A percentile compares a stretch with the other conserved stretches of the same genome.
phyloP scores from a whole-genome alignment of 1,140 invertebrate species.

The Colletes gigas region DNA sequence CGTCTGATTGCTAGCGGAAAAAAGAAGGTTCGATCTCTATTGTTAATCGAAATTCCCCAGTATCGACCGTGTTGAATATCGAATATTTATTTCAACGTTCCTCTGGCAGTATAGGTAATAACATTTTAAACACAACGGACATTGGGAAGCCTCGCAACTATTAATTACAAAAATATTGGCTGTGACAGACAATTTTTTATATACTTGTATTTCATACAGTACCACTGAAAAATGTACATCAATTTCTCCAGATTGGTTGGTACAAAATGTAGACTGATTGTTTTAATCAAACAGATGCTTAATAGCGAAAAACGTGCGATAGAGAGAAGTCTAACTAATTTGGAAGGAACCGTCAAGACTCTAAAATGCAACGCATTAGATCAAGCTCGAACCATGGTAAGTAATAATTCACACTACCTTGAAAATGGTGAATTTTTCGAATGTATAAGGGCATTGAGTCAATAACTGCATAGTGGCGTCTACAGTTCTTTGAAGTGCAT shows the following conservation, averaged over 20 bases:
- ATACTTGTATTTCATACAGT: constrained; percentile 42
- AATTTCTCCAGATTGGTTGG: background rate
- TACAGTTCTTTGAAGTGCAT: background rate
- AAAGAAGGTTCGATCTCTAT: background rate
- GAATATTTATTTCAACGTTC: background rate
- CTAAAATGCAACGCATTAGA: constrained; percentile 65
- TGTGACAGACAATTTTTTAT: background rate
- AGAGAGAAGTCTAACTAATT: constrained; percentile 67
- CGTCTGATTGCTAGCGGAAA: too few species aligned
- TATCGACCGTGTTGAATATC: background rate
- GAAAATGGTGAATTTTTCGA: constrained; percentile 65
- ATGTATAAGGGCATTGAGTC: constrained; percentile 59
- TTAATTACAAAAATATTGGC: background rate
- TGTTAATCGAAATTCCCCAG: background rate
- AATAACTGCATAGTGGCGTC: constrained; percentile 26
- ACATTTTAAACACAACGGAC: background rate
- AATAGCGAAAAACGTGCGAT: constrained; percentile 72
- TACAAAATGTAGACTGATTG: constrained; percentile 48
- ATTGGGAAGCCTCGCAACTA: background rate
- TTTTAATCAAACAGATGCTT: constrained; percentile 63
- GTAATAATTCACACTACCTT: constrained; percentile 60
- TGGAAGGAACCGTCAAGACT: constrained; percentile 64
- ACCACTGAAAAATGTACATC: constrained; percentile 36
- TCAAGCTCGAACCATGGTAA: constrained; percentile 63
- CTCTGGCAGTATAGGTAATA: background rate